phyloP scores from a whole-genome alignment of 1,140 invertebrate species.

The Apocrypta bakeri region DNA sequence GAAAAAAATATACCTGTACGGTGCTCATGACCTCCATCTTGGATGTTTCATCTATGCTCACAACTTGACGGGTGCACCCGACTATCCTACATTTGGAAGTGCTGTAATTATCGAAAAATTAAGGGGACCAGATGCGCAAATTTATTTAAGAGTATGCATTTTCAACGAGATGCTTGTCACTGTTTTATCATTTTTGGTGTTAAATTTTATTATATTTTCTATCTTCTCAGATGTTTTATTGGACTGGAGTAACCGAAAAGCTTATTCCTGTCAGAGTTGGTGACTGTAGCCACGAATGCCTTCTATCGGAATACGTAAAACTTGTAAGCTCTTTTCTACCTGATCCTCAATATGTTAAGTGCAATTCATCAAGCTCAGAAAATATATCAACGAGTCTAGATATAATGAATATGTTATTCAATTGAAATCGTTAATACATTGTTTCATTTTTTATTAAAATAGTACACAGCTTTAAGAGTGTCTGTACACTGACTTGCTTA shows the following conservation, averaged over 20 bases:
- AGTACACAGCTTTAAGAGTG: no score
- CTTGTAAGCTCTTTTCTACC: no score
- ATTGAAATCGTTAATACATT: no score
- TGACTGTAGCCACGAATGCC: not conserved
- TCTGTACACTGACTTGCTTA: no score
- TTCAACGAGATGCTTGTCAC: no score
- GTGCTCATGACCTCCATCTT: not conserved
- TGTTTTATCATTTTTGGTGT: not conserved
- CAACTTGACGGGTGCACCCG: not conserved
- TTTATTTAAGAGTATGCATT: not conserved
- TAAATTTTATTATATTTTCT: not conserved
- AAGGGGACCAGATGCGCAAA: not conserved
- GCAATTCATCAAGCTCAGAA: no score
- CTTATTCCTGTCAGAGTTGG: not conserved
- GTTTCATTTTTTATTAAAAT: no score
- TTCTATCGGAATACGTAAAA: not conserved
- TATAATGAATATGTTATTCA: no score
- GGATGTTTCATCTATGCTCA: not conserved
- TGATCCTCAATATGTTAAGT: no score
- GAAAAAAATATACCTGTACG: slow-evolving; percentile 5
- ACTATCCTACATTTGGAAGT: not conserved
- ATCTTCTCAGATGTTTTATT: not conserved
- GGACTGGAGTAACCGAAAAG: not conserved
- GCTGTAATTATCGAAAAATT: slow-evolving; percentile 2
- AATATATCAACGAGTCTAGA: no score